A percentile compares a stretch with the other conserved stretches of the same genome.
Evolutionary conservation across 2,888 invertebrate species (phyloP).

Genomic region (Vesta saturnalis): DNA sequence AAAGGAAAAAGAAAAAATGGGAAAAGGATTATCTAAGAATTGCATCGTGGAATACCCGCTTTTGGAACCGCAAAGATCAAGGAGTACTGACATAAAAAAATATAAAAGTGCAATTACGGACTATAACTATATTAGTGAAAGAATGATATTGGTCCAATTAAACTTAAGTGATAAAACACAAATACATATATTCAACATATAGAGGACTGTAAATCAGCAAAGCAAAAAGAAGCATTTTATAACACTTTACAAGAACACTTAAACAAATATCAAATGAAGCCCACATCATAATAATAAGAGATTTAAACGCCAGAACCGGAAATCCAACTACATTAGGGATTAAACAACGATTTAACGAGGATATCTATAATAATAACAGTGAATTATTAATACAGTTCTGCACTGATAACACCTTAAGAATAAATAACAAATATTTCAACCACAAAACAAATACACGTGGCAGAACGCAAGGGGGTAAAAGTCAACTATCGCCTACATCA

Average conservation of each 20-base stretch:
- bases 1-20: not conserved
- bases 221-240: not conserved
- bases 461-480: too few relatives aligned
- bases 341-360: not conserved
- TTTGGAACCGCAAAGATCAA: constrained; percentile 26
- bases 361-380: too few relatives aligned
- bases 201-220: not conserved
- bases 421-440: too few relatives aligned
- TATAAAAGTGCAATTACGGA: not conserved
- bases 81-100: constrained; percentile 22
- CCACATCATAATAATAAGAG: too few relatives aligned
- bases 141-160: not conserved
- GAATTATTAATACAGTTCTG: too few relatives aligned
- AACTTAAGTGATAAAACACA: not conserved
- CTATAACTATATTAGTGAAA: not conserved
- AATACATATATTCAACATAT: not conserved
- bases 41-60: constrained; percentile 25
- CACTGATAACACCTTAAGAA: not conserved
- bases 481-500: not conserved
- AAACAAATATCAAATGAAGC: too few relatives aligned
- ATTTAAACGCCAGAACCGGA: too few relatives aligned
- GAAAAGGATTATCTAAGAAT: not conserved
- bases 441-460: not conserved
- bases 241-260: not conserved
- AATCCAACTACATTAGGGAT: too few relatives aligned